A percentile compares a stretch with the other conserved stretches of the same genome.
phyloP scores from a whole-genome alignment of 2,888 invertebrate genomes.

The Mesoligia furuncula region DNA sequence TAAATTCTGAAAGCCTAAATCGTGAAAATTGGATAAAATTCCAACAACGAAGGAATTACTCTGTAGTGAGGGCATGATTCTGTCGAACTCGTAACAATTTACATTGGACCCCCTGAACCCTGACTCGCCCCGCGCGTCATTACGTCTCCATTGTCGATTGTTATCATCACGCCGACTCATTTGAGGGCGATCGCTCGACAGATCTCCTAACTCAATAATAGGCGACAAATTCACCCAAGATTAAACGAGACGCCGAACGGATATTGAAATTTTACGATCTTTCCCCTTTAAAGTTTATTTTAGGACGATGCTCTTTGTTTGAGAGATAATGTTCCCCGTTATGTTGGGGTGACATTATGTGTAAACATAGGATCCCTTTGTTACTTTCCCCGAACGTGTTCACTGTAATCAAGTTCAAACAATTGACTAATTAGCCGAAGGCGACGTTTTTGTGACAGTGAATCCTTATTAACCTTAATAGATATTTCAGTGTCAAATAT shows the following conservation, averaged over 20 bases:
- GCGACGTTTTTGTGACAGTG: slow-evolving; percentile 13
- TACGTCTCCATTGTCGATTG: slow-evolving; percentile 70
- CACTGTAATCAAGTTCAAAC: slow-evolving; percentile 50
- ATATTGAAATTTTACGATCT: slow-evolving; percentile 81
- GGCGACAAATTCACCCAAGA: slow-evolving; percentile 78
- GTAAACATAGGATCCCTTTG: slow-evolving; percentile 64
- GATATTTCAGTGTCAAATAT: slow-evolving; percentile 42
- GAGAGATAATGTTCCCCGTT: slow-evolving; percentile 63
- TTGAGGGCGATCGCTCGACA: slow-evolving; percentile 62
- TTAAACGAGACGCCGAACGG: slow-evolving; percentile 77
- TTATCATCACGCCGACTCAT: slow-evolving; percentile 70
- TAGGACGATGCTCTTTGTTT: slow-evolving; percentile 68
- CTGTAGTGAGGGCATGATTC: slow-evolving; percentile 56
- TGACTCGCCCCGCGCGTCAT: slow-evolving; percentile 46
- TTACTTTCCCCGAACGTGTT: slow-evolving; percentile 61
- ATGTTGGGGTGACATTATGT: slow-evolving; percentile 66
- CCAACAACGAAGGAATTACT: slow-evolving; percentile 59
- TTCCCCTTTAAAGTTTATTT: slow-evolving; percentile 74
- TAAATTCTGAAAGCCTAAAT: slow-evolving; percentile 42
- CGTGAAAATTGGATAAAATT: slow-evolving; percentile 52
- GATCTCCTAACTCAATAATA: slow-evolving; percentile 68
- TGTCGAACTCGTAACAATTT: slow-evolving; percentile 63
- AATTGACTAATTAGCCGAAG: slow-evolving; percentile 48
- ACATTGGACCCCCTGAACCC: slow-evolving; percentile 41
- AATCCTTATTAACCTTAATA: slow-evolving; percentile 17